phyloP scores from a whole-genome alignment of 2,888 invertebrate species.

The Girardia tigrina region DNA sequence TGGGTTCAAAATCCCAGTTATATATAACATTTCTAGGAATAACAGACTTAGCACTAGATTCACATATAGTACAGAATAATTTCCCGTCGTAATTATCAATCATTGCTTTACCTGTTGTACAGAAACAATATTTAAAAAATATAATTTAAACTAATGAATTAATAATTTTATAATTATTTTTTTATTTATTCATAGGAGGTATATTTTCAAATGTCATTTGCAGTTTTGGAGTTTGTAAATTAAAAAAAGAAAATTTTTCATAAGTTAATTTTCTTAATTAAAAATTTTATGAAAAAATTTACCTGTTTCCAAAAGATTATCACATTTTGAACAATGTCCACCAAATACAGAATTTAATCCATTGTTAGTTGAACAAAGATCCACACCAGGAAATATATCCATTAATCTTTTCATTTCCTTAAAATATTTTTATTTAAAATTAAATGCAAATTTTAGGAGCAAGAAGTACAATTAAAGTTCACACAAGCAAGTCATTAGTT shows the following conservation, averaged over 20 bases:
- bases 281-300: no score
- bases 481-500: no score
- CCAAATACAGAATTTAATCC: conserved; percentile 24
- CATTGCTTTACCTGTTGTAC: background rate
- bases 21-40: conserved; percentile 28
- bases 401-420: conserved; percentile 23
- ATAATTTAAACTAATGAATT: background rate
- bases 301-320: background rate
- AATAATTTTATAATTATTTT: background rate
- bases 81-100: conserved; percentile 28
- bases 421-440: no score
- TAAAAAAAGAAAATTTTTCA: no score
- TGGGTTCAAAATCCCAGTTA: conserved; percentile 28
- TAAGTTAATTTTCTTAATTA: no score
- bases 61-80: conserved; percentile 17
- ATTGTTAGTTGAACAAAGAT: background rate
- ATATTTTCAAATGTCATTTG: no score
- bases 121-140: background rate
- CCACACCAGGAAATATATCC: conserved; percentile 25
- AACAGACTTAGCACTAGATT: background rate
- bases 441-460: no score
- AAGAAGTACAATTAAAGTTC: no score
- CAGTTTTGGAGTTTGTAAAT: no score
- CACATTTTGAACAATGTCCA: conserved; percentile 25
- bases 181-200: no score